A percentile compares a stretch with the other conserved stretches of the same genome.
phyloP scores from a whole-genome alignment of 2,113 vertebrate species.

The Stomatorhinus ivindoensis region DNA sequence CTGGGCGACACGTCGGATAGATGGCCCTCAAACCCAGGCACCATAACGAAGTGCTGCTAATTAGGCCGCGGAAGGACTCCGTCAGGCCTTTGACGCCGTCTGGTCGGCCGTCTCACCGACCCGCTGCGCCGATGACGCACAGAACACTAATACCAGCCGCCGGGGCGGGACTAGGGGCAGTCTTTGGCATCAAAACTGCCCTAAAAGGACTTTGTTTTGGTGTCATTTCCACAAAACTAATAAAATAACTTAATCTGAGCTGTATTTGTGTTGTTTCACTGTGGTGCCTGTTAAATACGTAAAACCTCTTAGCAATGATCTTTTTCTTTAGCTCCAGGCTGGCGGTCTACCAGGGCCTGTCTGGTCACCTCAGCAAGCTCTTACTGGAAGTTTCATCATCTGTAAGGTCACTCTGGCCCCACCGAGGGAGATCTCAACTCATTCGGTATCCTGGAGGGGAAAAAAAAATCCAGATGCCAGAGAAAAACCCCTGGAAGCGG shows the following conservation, averaged over 20 bases:
- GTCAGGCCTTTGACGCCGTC: background rate
- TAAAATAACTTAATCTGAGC: background rate
- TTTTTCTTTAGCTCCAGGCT: background rate
- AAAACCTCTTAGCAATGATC: background rate
- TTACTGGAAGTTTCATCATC: conserved; percentile 6
- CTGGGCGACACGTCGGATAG: background rate
- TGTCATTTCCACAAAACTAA: background rate
- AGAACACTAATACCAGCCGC: background rate
- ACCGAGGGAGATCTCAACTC: background rate
- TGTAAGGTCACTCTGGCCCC: background rate
- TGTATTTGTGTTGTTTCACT: background rate
- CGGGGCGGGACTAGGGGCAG: background rate
- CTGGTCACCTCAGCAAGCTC: background rate
- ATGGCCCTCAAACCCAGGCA: background rate
- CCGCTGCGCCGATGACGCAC: background rate
- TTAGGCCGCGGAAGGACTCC: background rate
- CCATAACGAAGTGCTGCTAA: background rate
- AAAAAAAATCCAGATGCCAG: background rate
- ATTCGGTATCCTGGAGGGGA: background rate
- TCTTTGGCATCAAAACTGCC: background rate
- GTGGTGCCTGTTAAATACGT: background rate
- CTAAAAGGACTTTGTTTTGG: background rate
- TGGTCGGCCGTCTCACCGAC: background rate
- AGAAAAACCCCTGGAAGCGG: background rate
- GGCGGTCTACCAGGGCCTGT: background rate